A percentile compares a stretch with the other conserved stretches of the same genome.
Conservation (phyloP, 2,888 invertebrate genomes). For the Scaptomyza caliginosa region DNA sequence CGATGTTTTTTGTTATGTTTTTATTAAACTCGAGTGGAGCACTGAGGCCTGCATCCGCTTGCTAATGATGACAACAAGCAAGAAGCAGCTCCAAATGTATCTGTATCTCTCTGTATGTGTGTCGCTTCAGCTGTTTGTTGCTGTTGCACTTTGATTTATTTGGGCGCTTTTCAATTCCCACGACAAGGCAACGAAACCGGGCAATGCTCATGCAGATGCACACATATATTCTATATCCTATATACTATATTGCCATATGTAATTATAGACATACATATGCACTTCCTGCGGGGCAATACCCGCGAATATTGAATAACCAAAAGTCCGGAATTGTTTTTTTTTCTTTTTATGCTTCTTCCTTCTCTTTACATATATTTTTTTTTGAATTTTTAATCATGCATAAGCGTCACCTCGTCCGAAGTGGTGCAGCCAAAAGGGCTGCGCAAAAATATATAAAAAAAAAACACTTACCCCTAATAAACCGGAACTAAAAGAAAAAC, state of each 20-base stretch:
- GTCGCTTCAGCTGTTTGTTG: slow-evolving; percentile 32
- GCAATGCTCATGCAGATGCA: slow-evolving; percentile 37
- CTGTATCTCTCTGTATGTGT: slow-evolving; percentile 8
- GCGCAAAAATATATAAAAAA: slow-evolving; percentile 45
- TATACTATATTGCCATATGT: slow-evolving; percentile 6
- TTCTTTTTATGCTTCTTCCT: too few relatives aligned
- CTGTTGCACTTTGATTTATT: slow-evolving; percentile 74
- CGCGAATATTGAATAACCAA: slow-evolving; percentile 78
- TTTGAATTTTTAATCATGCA: slow-evolving; percentile 62
- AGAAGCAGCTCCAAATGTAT: slow-evolving; percentile 18
- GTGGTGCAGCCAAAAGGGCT: slow-evolving; percentile 72
- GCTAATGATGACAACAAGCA: slow-evolving; percentile 65
- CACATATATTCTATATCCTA: background rate
- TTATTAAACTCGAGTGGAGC: slow-evolving; percentile 55
- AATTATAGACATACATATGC: slow-evolving; percentile 31
- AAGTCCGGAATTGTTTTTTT: slow-evolving; percentile 16
- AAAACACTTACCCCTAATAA: slow-evolving; percentile 70
- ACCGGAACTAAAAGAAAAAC: slow-evolving; percentile 75
- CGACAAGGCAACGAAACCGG: slow-evolving; percentile 54
- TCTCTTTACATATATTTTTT: slow-evolving; percentile 4
- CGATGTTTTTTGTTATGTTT: slow-evolving; percentile 16
- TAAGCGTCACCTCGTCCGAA: slow-evolving; percentile 65
- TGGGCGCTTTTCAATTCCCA: slow-evolving; percentile 70
- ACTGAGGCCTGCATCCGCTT: slow-evolving; percentile 75
- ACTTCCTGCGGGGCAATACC: slow-evolving; percentile 63